Base-by-base conservation (phyloP, 2,888 invertebrate genomes). In the Oscheius sp. region DNA sequence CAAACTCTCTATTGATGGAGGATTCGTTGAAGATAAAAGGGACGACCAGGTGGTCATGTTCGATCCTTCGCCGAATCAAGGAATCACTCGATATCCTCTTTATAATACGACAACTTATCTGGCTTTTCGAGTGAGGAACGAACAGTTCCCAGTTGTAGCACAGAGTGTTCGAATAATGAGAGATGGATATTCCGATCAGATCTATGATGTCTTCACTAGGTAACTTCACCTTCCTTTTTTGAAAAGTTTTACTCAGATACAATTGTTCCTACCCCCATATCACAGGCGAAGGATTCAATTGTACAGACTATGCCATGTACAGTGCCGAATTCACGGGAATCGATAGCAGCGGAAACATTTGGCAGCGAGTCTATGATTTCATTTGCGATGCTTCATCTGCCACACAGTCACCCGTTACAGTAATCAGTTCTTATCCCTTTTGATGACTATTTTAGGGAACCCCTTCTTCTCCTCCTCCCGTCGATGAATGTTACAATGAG, bases 311-410 rank as follows among this genome's bases (percentile, higher is more conserved):
- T 41, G 71, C 45, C 44, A 57, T 54, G 36, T 80, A 81, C 66
- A 68, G 73, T 41, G 68, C 67, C 33, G 74, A 74, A 51, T 67
- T 74, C 66, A 63, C 49, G 33, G 80, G 80, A 30, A 56, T 71
- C 41, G 81, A 81, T 47, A 47, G 59, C 57, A 72, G 70, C 61
- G 81, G 79, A 32, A 74, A 74, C 69, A 32, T 68, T 38, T 81
- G 75, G 68, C 76, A 76, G 49, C 68, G 81, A 63, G 68, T 81
- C 36, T 81, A 81, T 64, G 72, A 73, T 14, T 81, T 76, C 56
- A 50, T 62, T 26, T 81, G 81, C 65, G 72, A 75, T 49, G 57
- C 65, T n/a, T 41, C 54, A 66, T 45, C 41, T 22, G 28, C 28
- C 2, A 59, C 67, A 44, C 44, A 36, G 26, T 56, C 67, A 3